Conservation (phyloP, 2,888 invertebrate genomes). For the Eupithecia vulgata region DNA sequence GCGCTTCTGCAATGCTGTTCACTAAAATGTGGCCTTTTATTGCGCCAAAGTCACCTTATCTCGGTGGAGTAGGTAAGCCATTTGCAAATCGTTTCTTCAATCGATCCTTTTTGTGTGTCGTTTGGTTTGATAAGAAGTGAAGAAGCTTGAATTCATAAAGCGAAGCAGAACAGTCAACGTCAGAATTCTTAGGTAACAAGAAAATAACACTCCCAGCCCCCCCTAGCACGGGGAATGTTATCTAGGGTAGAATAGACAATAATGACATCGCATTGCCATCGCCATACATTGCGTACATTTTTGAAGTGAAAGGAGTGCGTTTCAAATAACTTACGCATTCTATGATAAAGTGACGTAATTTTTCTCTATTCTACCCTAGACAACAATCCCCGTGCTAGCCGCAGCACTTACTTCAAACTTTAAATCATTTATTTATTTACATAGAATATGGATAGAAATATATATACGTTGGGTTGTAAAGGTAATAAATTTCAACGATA, state of each 20-base stretch:
- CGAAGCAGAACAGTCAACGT: too few species aligned
- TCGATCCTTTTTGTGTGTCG: background rate
- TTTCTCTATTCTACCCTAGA: too few species aligned
- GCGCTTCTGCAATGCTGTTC: background rate
- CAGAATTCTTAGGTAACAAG: background rate
- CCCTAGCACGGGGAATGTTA: too few species aligned
- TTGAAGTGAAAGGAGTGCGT: too few species aligned
- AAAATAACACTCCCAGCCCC: background rate
- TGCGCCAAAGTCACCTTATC: background rate
- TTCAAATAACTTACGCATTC: too few species aligned
- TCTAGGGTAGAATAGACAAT: too few species aligned
- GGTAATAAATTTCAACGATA: background rate
- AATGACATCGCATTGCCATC: too few species aligned
- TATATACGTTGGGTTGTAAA: background rate
- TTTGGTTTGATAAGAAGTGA: background rate
- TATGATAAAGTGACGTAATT: too few species aligned
- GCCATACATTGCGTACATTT: too few species aligned
- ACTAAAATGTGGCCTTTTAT: background rate
- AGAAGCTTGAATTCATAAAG: background rate
- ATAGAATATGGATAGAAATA: background rate
- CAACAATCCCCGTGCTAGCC: too few species aligned
- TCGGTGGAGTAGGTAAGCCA: background rate
- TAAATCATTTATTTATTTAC: background rate
- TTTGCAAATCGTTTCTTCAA: background rate
- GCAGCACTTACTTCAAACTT: background rate